A percentile compares a stretch with the other conserved stretches of the same genome.
phyloP scores from a whole-genome alignment of 2,888 invertebrate genomes.

The Eilema sororculum region DNA sequence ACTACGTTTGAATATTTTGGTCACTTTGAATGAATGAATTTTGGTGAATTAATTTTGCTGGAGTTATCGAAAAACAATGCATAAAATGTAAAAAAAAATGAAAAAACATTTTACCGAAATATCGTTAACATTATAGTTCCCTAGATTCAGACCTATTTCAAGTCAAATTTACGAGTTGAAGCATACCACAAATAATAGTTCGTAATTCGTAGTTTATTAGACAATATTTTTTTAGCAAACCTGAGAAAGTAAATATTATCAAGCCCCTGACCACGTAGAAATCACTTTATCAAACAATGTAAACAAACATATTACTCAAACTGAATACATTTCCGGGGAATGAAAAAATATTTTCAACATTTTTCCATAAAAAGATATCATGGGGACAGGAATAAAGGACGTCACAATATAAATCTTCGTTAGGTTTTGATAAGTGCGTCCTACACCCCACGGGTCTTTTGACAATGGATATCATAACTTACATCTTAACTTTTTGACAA shows the following conservation, averaged over 20 bases:
- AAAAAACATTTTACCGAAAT: no score
- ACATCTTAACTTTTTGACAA: conserved; percentile 70
- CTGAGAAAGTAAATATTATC: conserved; percentile 14
- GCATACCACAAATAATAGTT: no score
- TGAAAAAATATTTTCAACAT: conserved; percentile 54
- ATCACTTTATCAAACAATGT: conserved; percentile 20
- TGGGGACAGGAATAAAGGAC: conserved; percentile 53
- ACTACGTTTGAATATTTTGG: not conserved
- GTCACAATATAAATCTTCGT: conserved; percentile 68
- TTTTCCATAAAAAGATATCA: conserved; percentile 48
- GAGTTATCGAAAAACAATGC: no score
- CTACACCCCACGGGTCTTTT: conserved; percentile 57
- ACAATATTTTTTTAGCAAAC: not conserved
- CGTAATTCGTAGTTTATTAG: no score
- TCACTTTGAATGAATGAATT: not conserved
- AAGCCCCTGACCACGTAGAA: conserved; percentile 17
- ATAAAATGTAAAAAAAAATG: no score
- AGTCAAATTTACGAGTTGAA: no score
- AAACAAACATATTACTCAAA: conserved; percentile 47
- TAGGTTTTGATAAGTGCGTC: conserved; percentile 70
- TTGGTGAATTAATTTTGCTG: no score
- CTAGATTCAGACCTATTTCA: no score
- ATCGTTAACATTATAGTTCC: no score
- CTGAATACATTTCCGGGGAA: conserved; percentile 30
- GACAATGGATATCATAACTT: conserved; percentile 69